phyloP scores from a whole-genome alignment of 2,888 invertebrate species.

The Diploptera punctata region DNA sequence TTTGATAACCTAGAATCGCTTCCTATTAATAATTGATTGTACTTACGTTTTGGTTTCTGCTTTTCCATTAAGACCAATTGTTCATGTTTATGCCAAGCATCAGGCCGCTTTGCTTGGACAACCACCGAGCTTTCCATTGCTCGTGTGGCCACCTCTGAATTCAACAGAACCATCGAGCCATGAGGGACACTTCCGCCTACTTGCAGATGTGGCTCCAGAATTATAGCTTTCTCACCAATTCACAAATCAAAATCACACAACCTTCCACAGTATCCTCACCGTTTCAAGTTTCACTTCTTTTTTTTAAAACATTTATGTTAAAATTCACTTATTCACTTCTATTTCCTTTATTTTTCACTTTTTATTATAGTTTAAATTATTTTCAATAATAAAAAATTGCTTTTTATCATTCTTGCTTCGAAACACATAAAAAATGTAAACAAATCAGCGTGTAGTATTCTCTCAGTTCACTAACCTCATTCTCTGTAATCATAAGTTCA shows the following conservation, averaged over 20 bases:
- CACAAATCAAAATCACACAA: no score
- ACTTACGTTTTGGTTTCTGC: conserved; percentile 73
- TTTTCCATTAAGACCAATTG: conserved; percentile 77
- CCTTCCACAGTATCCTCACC: no score
- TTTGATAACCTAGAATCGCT: no score
- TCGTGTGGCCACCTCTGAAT: conserved; percentile 57
- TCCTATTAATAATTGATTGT: no score
- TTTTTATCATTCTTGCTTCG: not conserved
- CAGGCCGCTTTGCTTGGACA: conserved; percentile 51
- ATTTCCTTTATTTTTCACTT: no score
- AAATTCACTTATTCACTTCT: no score
- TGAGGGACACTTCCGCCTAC: conserved; percentile 52
- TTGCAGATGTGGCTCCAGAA: conserved; percentile 65
- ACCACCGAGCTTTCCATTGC: conserved; percentile 51
- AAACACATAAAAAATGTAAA: conserved; percentile 49
- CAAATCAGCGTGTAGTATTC: conserved; percentile 57
- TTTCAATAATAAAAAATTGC: no score
- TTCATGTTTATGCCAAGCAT: conserved; percentile 77
- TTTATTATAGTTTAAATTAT: no score
- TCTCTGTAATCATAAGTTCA: conserved; percentile 27
- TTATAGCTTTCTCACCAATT: conserved; percentile 48
- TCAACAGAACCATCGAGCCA: conserved; percentile 54
- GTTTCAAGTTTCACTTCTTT: no score
- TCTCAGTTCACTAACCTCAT: conserved; percentile 44
- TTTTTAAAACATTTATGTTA: no score